A percentile compares a stretch with the other conserved stretches of the same genome.
Conservation (phyloP, 2,888 invertebrate species). For the Harmothoe impar region DNA sequence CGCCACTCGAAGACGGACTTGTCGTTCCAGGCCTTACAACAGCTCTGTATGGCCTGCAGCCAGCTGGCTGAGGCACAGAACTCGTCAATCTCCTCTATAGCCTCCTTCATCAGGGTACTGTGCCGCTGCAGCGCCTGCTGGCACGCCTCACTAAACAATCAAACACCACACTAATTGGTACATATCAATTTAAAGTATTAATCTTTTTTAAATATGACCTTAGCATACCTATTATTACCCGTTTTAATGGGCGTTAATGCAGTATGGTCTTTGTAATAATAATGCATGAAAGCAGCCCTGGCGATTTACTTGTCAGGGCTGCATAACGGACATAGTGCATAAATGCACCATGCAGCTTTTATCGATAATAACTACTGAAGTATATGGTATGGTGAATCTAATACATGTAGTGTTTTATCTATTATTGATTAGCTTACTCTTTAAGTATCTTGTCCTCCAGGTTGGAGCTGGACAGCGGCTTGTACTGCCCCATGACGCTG, state of each 20-base stretch:
- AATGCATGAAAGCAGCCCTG: no score
- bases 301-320: no score
- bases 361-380: no score
- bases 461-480: constrained; percentile 77
- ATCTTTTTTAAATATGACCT: no score
- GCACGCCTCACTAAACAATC: constrained; percentile 74
- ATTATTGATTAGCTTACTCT: constrained; percentile 77
- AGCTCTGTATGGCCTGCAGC: constrained; percentile 80
- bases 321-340: no score
- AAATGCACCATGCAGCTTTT: no score
- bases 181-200: no score
- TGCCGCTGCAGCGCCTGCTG: constrained; percentile 74
- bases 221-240: no score
- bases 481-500: constrained; percentile 80
- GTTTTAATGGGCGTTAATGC: no score
- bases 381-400: no score
- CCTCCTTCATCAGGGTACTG: constrained; percentile 73
- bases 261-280: no score
- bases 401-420: no score
- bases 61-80: constrained; percentile 80
- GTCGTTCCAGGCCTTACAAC: constrained; percentile 79
- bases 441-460: constrained; percentile 79
- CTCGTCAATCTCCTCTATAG: constrained; percentile 78
- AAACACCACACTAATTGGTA: not conserved
- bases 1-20: constrained; percentile 77